phyloP scores from a whole-genome alignment of 2,797 vertebrate genomes.

The Alectoris magna region DNA sequence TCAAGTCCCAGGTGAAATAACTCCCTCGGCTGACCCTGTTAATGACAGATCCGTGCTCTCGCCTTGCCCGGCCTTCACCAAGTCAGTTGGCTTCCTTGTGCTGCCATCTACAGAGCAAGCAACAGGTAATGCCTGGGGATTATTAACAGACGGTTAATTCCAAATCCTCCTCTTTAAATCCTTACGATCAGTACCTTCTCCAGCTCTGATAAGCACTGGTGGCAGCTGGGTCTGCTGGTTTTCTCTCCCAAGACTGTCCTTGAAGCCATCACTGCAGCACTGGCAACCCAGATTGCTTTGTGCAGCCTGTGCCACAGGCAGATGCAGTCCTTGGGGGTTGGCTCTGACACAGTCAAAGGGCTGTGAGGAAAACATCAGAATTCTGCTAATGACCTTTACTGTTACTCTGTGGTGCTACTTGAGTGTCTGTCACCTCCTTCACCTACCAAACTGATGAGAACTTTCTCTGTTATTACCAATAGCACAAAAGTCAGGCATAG shows the following conservation, averaged over 20 bases:
- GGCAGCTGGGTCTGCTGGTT: background rate
- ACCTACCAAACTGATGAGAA: background rate
- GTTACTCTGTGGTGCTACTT: background rate
- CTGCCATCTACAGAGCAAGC: constrained; percentile 72
- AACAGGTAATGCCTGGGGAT: constrained; percentile 16
- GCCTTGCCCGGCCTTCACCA: background rate
- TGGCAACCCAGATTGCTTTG: background rate
- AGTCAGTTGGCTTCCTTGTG: constrained; percentile 50
- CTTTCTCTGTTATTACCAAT: background rate
- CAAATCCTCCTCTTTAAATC: background rate
- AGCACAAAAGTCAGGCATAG: background rate
- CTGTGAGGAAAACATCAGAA: background rate
- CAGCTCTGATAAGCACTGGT: background rate
- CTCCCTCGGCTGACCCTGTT: constrained; percentile 14
- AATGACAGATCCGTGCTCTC: background rate
- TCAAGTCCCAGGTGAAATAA: constrained; percentile 31
- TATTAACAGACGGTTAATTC: background rate
- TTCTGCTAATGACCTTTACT: background rate
- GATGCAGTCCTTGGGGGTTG: background rate
- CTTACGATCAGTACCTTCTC: background rate
- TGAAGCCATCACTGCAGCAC: background rate
- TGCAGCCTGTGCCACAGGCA: background rate
- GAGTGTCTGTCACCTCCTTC: background rate
- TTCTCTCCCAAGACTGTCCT: background rate
- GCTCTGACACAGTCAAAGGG: background rate